Conservation (phyloP, 92 coral and sea anemone genomes). For the Siderastrea radians region DNA sequence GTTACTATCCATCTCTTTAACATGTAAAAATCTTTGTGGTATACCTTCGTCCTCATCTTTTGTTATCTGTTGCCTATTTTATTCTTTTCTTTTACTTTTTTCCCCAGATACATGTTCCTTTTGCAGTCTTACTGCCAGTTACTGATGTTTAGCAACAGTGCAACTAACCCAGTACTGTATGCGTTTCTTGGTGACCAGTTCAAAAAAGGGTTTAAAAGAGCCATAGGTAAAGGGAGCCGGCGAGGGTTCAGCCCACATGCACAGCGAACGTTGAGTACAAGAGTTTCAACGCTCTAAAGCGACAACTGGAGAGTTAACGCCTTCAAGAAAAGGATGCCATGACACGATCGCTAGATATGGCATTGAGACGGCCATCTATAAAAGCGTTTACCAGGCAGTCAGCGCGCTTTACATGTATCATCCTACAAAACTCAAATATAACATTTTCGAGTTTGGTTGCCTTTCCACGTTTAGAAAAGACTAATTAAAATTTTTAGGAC, state of each 20-base stretch:
- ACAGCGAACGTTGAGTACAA: constrained; percentile 11
- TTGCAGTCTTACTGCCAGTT: constrained; percentile 83
- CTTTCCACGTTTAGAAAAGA: no score
- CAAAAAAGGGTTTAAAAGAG: constrained; percentile 90
- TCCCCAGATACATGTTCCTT: constrained; percentile 51
- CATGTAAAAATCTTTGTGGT: no score
- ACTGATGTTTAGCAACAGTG: constrained; percentile 92
- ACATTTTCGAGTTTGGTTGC: no score
- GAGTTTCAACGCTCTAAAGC: constrained; percentile 6
- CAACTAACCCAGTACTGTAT: constrained; percentile 93
- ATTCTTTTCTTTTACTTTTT: not conserved
- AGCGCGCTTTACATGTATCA: no score
- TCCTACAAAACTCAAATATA: no score
- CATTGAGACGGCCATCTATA: no score
- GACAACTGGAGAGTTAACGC: not conserved
- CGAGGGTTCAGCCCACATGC: constrained; percentile 19
- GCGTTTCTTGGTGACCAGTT: constrained; percentile 97
- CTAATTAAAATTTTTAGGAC: no score
- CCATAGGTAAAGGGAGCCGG: constrained; percentile 60
- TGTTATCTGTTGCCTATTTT: not conserved
- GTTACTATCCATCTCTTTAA: no score
- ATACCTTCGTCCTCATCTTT: not conserved
- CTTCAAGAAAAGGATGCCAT: not conserved
- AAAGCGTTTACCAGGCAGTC: not conserved
- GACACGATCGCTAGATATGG: no score